Evolutionary conservation across 30 jellyfish, hydroid and myxozoan species (phyloP), one percentile per base, ranked within the genome.

Genomic region (Pseudorhiza aurosa): DNA sequence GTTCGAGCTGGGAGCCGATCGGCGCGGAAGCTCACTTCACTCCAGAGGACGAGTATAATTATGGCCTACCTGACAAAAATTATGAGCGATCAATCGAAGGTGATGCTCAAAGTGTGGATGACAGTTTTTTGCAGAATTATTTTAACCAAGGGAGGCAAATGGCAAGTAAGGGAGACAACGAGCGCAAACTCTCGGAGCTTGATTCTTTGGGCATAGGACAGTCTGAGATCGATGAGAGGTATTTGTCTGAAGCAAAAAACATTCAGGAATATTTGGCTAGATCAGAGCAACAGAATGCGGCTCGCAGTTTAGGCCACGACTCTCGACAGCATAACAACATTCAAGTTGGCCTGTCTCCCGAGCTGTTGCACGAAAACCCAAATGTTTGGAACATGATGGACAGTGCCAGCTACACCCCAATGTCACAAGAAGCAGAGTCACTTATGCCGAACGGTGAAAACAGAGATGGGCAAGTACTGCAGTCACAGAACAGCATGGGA

Each of bases 1-100:
- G 95, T 60, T 47, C 87, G 8, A 51, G 81, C 5, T 84, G 95
- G 95, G 87, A 84, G 78, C 95, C 95, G 35, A 40, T 62, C 30
- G 84, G 88, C 6, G 29, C 76, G 43, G 67, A 30, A 14, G n/a
- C 55, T 17, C 91, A 60, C 40, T 80, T 80, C 84, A 29, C 44
- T 29, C 35, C 43, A 24, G 59, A 50, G 31, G 88, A 84, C 28
- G 87, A 84, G 35, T 72, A 50, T 55, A 60, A 59, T 49, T 43
- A 56, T 32, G 95, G 95, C 19, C 73, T 62, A 1, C 95, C 95
- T 25, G 95, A 84, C 76, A 77, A 58, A 12, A 60, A 84, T 62
- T 84, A 84, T 53, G 87, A 84, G 21, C 26, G 95, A 21, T 71
- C 88, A n/a, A 30, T 84, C 46, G 95, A 84, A 60, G 21, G 17